phyloP scores from a whole-genome alignment of 2,888 invertebrate species.

The Magallana nippona region DNA sequence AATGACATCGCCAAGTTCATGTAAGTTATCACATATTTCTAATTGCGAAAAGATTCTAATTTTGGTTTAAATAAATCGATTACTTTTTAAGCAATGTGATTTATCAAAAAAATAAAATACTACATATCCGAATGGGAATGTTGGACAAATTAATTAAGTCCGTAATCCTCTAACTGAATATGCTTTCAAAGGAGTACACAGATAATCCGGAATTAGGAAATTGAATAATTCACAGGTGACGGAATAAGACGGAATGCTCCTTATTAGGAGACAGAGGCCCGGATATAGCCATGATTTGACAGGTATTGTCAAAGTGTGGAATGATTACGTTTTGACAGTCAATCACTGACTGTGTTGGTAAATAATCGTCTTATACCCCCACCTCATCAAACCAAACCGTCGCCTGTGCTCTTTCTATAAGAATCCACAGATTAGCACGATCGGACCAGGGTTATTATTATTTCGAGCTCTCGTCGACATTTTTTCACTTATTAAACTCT shows the following conservation, averaged over 20 bases:
- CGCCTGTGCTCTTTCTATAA: neutral
- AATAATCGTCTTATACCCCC: neutral
- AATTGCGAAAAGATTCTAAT: neutral
- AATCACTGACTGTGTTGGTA: neutral
- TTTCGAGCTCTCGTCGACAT: neutral
- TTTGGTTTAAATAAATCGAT: neutral
- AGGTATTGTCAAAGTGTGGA: neutral
- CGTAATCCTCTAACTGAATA: neutral
- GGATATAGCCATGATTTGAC: neutral
- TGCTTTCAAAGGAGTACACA: neutral
- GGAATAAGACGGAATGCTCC: neutral
- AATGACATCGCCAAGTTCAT: too few relatives aligned
- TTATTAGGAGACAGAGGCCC: slow-evolving; percentile 16
- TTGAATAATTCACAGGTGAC: neutral
- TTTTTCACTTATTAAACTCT: slow-evolving; percentile 23
- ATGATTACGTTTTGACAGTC: neutral
- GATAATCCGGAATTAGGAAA: neutral
- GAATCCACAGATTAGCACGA: neutral
- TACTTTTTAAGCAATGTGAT: neutral
- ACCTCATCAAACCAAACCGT: neutral
- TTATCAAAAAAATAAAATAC: neutral
- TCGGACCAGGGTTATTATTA: neutral
- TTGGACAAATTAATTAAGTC: slow-evolving; percentile 12
- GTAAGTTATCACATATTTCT: too few relatives aligned
- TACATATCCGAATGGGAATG: neutral